These are phyloP conservation scores for Heterochromis multidens DNA, from an alignment of 2,113 vertebrate genomes.

Conservation along the genomic window DNA sequence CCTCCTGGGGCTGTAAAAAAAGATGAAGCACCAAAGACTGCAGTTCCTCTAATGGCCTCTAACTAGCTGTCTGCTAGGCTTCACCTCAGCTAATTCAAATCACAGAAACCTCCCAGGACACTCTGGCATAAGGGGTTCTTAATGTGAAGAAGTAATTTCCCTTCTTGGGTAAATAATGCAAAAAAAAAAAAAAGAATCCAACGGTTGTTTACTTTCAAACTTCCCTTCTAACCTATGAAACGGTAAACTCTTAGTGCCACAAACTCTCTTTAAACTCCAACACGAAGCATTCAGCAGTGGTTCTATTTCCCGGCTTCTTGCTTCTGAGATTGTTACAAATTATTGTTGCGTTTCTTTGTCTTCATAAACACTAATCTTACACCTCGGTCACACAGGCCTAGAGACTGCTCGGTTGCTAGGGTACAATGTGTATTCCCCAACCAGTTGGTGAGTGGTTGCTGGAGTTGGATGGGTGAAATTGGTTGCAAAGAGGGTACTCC, in stretches of 20 bases:
- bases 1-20: neutral
- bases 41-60: neutral
- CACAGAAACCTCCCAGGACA: accelerated
- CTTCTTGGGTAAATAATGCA: too few species aligned
- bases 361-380: neutral
- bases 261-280: neutral
- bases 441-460: neutral
- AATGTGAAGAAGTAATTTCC: neutral
- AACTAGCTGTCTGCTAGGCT: neutral
- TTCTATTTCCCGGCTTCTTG: neutral
- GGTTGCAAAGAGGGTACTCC: neutral
- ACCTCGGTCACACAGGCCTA: neutral
- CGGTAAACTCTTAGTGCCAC: accelerated
- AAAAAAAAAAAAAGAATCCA: too few species aligned
- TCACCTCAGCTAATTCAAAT: accelerated
- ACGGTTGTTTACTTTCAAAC: neutral
- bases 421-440: accelerated
- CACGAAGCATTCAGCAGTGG: neutral
- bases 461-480: neutral
- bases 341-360: neutral
- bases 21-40: accelerated
- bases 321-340: neutral
- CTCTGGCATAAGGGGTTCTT: neutral
- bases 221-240: accelerated
- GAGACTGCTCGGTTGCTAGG: accelerated